Conservation (phyloP, 2,113 vertebrate species). For the Ancistrus triradiatus region DNA sequence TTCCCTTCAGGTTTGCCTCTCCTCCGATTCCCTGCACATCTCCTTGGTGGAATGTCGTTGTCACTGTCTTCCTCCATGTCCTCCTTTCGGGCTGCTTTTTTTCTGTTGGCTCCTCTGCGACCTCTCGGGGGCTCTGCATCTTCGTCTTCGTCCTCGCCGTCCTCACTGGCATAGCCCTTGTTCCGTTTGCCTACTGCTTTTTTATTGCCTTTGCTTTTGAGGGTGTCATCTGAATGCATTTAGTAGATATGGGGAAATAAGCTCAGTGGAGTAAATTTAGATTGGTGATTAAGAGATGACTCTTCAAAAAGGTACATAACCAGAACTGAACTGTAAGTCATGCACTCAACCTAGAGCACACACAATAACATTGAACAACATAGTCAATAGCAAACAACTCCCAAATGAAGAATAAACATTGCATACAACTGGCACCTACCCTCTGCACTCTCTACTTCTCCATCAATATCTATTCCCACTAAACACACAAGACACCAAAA, state of each 20-base stretch:
- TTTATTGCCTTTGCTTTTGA: slow-evolving; percentile 50
- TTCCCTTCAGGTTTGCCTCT: slow-evolving; percentile 55
- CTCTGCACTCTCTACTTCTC: slow-evolving; percentile 69
- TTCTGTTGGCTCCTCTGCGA: slow-evolving; percentile 57
- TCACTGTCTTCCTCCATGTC: slow-evolving; percentile 58
- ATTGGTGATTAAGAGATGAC: too few species aligned
- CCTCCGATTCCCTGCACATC: slow-evolving; percentile 51
- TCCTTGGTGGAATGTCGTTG: slow-evolving; percentile 53
- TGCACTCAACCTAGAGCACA: too few species aligned
- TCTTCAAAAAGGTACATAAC: too few species aligned
- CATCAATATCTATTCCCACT: slow-evolving; percentile 82
- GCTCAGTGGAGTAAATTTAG: neutral
- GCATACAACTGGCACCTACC: slow-evolving; percentile 62
- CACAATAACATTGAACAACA: too few species aligned
- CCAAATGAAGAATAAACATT: neutral
- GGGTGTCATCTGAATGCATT: slow-evolving; percentile 50
- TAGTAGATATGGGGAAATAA: neutral
- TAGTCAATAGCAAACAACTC: neutral
- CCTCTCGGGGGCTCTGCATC: slow-evolving; percentile 58
- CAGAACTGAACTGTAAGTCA: too few species aligned
- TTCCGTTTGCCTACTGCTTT: slow-evolving; percentile 52
- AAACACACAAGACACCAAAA: slow-evolving; percentile 41
- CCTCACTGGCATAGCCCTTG: slow-evolving; percentile 54
- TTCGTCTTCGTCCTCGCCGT: slow-evolving; percentile 62
- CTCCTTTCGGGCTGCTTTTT: slow-evolving; percentile 50